Evolutionary conservation across 2,888 invertebrate species (phyloP), one percentile per base, ranked within the genome.

Genomic region (Pristionchus arcanus): DNA sequence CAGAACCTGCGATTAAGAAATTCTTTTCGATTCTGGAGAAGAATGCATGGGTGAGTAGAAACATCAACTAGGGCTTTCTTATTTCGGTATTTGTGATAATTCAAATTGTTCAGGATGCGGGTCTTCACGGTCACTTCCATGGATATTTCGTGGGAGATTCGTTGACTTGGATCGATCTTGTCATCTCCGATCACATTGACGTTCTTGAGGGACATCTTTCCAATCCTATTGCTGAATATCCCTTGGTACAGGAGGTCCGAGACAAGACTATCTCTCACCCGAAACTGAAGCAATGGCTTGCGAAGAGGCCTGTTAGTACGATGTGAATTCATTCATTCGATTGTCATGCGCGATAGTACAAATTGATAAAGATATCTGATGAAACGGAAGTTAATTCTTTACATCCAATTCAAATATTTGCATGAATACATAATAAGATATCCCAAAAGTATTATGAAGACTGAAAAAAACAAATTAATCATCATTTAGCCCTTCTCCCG

Each of bases 21-120:
- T 63, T 86, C 34, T 86, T 63, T 25, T n/a, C 63, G 1, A 86
- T 86, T 37, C 63, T 86, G 25, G 86, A 86, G 86, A 86, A 86
- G 86, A 63, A 28, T 28, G 63, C 66, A 16, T 28, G 53, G 86
- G 86, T 86, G 16, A 71, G 68, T 9, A 71, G 68, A 68, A 31
- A n/a, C n/a, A n/a, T n/a, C n/a, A n/a, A n/a, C n/a, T n/a, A n/a
- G n/a, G n/a, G n/a, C 31, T 59, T 59, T 3, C 59, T 59, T 59
- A n/a, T n/a, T n/a, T n/a, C n/a, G n/a, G n/a, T 15, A 31, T 13
- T 15, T 68, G 5, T 11, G 68, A 2, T 0, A 71, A 16, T 19
- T 15, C 7, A 11, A 66, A 66, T 71, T 71, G 11, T 71, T 9
- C 34, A 71, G 68, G 68, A 71, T 31, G 68, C 68, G 13, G 68